phyloP scores from a whole-genome alignment of 2,888 invertebrate species.

The Lucinisca nassula region DNA sequence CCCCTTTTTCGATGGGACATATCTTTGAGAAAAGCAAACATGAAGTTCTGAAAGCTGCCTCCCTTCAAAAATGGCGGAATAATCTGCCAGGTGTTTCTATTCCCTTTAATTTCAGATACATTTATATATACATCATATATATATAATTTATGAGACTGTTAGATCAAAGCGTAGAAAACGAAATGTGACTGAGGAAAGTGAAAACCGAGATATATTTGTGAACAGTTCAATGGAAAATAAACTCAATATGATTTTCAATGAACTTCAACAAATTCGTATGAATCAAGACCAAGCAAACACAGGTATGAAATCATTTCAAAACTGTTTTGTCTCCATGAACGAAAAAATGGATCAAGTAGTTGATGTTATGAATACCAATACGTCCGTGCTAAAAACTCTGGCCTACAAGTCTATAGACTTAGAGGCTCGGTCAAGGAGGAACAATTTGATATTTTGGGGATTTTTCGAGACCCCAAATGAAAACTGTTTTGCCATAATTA shows the following conservation, averaged over 20 bases:
- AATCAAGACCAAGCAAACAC: neutral
- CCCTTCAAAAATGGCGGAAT: no score
- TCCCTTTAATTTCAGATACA: no score
- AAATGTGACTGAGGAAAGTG: neutral
- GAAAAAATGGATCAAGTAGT: neutral
- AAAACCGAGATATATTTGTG: neutral
- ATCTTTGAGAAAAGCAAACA: no score
- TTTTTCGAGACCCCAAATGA: neutral
- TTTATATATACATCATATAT: no score
- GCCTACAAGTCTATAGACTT: conserved; percentile 1
- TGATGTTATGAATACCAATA: neutral
- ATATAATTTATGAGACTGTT: no score
- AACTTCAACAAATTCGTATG: neutral
- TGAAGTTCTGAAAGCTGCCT: no score
- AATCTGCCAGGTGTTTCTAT: no score
- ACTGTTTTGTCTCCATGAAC: neutral
- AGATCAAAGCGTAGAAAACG: no score
- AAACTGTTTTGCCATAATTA: neutral
- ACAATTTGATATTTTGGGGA: conserved; percentile 21
- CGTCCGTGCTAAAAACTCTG: neutral
- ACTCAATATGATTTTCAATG: neutral
- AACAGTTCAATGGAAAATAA: neutral
- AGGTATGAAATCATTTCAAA: neutral
- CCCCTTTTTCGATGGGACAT: no score
- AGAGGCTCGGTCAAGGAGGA: conserved; percentile 15